phyloP scores from a whole-genome alignment of 2,888 invertebrate species.

The Oscheius sp. region DNA sequence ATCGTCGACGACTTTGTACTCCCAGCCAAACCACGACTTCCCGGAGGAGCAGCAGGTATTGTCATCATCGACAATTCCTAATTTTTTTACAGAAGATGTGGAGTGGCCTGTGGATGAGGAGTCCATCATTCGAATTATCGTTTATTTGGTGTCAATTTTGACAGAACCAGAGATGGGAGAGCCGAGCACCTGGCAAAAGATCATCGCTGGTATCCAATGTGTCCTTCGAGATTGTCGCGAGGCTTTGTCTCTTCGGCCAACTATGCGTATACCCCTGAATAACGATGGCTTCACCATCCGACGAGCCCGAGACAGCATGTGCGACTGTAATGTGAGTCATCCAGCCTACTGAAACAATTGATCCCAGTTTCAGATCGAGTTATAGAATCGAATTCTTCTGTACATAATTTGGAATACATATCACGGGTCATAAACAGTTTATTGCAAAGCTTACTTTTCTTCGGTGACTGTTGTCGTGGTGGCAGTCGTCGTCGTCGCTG shows the following conservation, averaged over 20 bases:
- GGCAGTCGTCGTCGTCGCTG: too few relatives aligned
- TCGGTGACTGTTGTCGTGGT: too few relatives aligned
- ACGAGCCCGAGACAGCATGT: slow-evolving; percentile 19
- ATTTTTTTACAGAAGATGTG: background rate
- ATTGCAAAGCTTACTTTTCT: too few relatives aligned
- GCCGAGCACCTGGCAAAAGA: slow-evolving; percentile 20
- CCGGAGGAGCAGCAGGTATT: background rate
- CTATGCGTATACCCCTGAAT: background rate
- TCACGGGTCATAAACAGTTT: too few relatives aligned
- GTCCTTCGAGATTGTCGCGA: slow-evolving; percentile 25
- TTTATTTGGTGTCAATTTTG: slow-evolving; percentile 11
- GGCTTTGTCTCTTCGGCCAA: slow-evolving; percentile 28
- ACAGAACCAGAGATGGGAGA: background rate
- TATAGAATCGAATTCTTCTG: too few relatives aligned
- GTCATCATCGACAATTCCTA: too few relatives aligned
- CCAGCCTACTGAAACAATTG: too few relatives aligned
- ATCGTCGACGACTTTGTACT: background rate
- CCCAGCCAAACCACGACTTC: background rate
- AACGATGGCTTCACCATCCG: slow-evolving; percentile 19
- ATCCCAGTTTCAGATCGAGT: too few relatives aligned
- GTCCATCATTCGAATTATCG: slow-evolving; percentile 15
- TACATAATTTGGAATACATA: too few relatives aligned
- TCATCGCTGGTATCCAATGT: slow-evolving; percentile 25
- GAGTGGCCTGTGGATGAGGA: slow-evolving; percentile 8
- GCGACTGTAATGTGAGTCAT: slow-evolving; percentile 11